Evolutionary conservation across 2,113 vertebrate species (phyloP).

Genomic region (Phylloscopus trochiloides): DNA sequence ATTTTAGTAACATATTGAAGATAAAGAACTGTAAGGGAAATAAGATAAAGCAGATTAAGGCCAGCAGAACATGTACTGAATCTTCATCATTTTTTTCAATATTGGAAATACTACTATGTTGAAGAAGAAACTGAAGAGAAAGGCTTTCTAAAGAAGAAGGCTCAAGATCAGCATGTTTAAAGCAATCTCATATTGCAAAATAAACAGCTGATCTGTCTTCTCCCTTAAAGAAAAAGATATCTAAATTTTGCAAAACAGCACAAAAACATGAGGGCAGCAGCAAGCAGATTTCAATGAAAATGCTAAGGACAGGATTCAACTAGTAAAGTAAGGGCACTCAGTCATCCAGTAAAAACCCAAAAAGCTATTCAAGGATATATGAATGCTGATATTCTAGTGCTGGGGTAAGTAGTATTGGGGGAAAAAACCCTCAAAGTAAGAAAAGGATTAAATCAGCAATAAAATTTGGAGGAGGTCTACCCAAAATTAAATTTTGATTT

Average conservation of each 20-base stretch:
- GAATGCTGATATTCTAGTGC: neutral
- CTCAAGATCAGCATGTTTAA: neutral
- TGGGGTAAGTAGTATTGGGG: neutral
- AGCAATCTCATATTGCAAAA: neutral
- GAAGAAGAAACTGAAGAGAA: neutral
- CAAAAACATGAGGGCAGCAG: neutral
- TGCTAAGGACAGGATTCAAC: neutral
- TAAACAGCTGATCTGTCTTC: neutral
- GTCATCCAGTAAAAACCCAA: neutral
- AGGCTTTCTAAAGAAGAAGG: neutral
- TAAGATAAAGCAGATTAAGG: neutral
- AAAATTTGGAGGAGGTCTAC: neutral
- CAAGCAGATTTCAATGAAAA: neutral
- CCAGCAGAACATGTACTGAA: neutral
- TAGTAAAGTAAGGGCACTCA: neutral
- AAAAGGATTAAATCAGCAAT: neutral
- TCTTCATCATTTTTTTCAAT: rapidly evolving
- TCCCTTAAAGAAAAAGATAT: neutral
- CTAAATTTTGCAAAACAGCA: neutral
- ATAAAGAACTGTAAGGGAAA: neutral
- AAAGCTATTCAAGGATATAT: neutral
- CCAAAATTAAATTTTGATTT: neutral
- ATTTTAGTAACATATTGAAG: neutral
- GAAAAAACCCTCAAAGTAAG: neutral
- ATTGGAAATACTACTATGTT: neutral